These are phyloP conservation scores for Dysidea cf. avara DNA, from an alignment of 37 sponge, comb jelly and placozoan species.

Conservation along the genomic window DNA sequence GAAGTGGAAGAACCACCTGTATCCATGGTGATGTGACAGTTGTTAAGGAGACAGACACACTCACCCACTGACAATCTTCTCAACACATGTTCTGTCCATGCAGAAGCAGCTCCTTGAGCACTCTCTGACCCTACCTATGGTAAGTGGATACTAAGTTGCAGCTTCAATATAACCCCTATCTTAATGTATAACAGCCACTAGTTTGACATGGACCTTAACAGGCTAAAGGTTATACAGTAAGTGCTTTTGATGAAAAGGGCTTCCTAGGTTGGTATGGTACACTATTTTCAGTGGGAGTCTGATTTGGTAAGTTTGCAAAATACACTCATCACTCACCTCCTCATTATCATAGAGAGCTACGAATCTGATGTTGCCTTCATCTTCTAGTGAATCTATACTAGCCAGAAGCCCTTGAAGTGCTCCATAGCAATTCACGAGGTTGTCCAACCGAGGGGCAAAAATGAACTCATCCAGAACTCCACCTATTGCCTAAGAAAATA, in stretches of 20 bases:
- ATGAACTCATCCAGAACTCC: conserved; percentile 90
- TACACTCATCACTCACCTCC: conserved; percentile 57
- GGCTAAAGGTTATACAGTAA: not conserved
- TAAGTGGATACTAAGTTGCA: too few species aligned
- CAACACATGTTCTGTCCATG: conserved; percentile 66
- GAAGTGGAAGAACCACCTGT: conserved; percentile 40
- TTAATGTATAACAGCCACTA: too few species aligned
- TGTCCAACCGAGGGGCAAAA: conserved; percentile 92
- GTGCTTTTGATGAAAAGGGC: not conserved
- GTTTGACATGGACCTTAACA: too few species aligned
- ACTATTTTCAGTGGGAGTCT: too few species aligned
- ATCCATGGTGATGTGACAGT: not conserved
- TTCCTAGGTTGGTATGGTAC: not conserved
- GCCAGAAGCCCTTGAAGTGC: conserved; percentile 70
- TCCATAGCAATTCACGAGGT: conserved; percentile 90
- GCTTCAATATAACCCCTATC: too few species aligned
- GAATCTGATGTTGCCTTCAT: conserved; percentile 69
- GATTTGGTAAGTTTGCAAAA: too few species aligned
- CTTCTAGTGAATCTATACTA: conserved; percentile 33
- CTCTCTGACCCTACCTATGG: conserved; percentile 80
- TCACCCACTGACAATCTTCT: conserved; percentile 63
- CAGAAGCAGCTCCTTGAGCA: conserved; percentile 91
- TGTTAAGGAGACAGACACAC: too few species aligned
- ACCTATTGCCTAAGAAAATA: conserved; percentile 55
- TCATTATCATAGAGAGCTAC: conserved; percentile 92